phyloP scores from a whole-genome alignment of 37 sponge, comb jelly and placozoan species.

The Tethya wilhelma region DNA sequence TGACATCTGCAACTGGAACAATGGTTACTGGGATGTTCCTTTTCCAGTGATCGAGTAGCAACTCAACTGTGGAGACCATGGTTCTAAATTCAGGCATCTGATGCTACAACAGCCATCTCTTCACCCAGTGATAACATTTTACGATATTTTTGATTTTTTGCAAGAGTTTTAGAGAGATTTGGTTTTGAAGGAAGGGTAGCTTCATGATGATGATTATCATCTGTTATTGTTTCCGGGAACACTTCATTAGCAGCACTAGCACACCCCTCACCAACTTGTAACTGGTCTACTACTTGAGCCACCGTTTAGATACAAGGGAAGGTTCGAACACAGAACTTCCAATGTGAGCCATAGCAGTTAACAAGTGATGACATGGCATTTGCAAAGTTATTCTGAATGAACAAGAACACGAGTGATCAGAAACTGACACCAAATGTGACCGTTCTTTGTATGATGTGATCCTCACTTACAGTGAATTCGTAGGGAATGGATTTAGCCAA shows the following conservation, averaged over 20 bases:
- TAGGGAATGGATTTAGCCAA: not conserved
- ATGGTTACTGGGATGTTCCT: too few species aligned
- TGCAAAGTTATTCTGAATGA: not conserved
- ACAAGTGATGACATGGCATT: not conserved
- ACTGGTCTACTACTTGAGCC: not conserved
- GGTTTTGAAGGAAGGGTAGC: not conserved
- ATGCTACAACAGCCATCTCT: constrained; percentile 2
- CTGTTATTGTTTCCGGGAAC: not conserved
- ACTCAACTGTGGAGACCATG: too few species aligned
- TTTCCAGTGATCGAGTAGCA: too few species aligned
- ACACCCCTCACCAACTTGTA: not conserved
- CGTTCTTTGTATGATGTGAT: not conserved
- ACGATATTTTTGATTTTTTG: constrained; percentile 7
- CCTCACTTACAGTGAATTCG: not conserved
- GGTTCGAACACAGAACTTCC: not conserved
- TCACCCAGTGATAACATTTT: constrained; percentile 3
- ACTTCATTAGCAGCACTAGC: not conserved
- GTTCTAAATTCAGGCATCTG: constrained; percentile 12
- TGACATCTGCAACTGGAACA: too few species aligned
- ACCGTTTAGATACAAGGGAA: not conserved
- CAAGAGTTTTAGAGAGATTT: not conserved
- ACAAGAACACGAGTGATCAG: not conserved
- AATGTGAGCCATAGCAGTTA: not conserved
- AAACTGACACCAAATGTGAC: not conserved
- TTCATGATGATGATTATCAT: not conserved